Conservation (phyloP, 2,113 vertebrate species). For the Phylloscopus whistleri region DNA sequence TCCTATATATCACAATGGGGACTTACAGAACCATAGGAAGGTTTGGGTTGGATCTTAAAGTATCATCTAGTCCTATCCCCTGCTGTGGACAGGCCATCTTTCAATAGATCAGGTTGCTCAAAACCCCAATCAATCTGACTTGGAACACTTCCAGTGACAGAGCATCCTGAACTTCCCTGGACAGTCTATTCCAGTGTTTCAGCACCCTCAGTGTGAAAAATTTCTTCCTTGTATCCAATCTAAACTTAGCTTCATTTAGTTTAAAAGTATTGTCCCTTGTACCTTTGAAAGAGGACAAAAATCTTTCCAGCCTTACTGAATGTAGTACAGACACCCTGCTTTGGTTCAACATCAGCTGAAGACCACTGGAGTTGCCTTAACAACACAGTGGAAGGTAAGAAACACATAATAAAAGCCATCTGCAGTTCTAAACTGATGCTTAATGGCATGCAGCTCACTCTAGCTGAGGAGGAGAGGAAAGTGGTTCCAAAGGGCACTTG, state of each 20-base stretch:
- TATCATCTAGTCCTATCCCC: neutral
- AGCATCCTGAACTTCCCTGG: neutral
- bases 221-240: neutral
- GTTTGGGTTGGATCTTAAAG: neutral
- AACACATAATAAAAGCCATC: neutral
- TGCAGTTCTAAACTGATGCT: neutral
- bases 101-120: neutral
- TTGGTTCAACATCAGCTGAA: neutral
- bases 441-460: rapidly evolving
- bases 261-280: neutral
- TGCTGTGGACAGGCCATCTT: neutral
- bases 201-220: neutral
- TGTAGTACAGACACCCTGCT: neutral
- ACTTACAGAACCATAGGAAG: neutral
- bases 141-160: neutral
- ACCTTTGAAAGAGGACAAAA: neutral
- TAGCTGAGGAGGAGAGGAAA: neutral
- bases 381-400: neutral
- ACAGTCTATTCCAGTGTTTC: neutral
- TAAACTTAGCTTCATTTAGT: neutral
- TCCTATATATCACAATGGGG: neutral
- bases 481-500: neutral
- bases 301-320: neutral
- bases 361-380: neutral
- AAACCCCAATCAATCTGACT: neutral